A percentile compares a stretch with the other conserved stretches of the same genome.
phyloP scores from a whole-genome alignment of 2,113 vertebrate species.

The Oceanodroma tethys region DNA sequence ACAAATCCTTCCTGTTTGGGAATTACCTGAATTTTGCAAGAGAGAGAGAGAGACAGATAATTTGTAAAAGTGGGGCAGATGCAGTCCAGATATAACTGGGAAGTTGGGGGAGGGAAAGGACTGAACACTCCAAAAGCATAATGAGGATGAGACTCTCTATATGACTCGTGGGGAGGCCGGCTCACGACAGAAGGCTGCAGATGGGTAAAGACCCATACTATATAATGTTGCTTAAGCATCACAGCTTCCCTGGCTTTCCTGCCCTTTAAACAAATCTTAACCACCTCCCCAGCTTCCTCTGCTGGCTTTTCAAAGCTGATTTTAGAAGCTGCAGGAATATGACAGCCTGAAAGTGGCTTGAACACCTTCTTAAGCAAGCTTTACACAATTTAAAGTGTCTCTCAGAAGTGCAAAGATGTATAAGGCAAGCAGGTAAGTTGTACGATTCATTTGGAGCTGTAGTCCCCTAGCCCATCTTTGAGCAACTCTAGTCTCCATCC shows the following conservation, averaged over 20 bases:
- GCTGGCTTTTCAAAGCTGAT: background rate
- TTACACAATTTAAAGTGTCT: background rate
- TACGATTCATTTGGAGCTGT: background rate
- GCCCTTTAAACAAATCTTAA: background rate
- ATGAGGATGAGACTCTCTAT: background rate
- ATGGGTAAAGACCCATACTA: background rate
- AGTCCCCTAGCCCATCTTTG: background rate
- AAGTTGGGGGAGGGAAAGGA: background rate
- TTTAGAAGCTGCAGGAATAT: background rate
- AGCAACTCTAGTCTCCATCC: background rate
- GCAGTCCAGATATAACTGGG: background rate
- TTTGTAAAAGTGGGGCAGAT: background rate
- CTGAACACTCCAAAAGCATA: background rate
- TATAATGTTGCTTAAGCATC: background rate
- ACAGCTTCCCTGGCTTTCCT: background rate
- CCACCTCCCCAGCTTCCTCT: background rate
- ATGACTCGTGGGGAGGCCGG: background rate
- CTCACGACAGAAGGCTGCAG: background rate
- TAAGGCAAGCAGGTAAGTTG: background rate
- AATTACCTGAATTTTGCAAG: background rate
- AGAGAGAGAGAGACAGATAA: background rate
- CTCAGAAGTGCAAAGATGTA: background rate
- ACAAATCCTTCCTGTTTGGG: background rate
- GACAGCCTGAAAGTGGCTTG: background rate
- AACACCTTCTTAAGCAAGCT: background rate